Evolutionary conservation across 2,797 vertebrate species (phyloP).

Genomic region (Ispidina picta): DNA sequence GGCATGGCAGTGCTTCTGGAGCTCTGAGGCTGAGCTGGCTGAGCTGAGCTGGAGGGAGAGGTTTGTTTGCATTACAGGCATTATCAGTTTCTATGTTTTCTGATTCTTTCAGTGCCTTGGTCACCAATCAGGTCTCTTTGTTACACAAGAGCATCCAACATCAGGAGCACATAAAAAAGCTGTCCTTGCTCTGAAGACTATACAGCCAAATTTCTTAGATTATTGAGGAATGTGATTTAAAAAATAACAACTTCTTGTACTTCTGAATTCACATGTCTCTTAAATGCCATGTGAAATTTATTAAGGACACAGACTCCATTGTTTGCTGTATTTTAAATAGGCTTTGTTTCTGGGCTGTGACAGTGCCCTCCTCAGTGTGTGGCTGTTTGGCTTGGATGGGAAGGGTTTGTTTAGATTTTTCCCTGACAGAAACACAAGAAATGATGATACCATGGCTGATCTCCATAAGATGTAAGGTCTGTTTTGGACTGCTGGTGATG

Average conservation of each 20-base stretch:
- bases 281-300: constrained; percentile 28
- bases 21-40: not conserved
- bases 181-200: not conserved
- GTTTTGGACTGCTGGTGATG: not conserved
- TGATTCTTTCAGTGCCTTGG: not conserved
- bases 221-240: not conserved
- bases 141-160: not conserved
- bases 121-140: not conserved
- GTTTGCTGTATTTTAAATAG: constrained; percentile 25
- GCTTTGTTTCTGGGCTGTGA: constrained; percentile 21
- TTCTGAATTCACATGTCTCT: constrained; percentile 21
- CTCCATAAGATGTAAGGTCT: not conserved
- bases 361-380: not conserved
- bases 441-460: not conserved
- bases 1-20: not conserved
- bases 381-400: not conserved
- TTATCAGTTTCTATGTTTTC: not conserved
- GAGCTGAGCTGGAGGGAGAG: not conserved
- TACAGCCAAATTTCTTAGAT: not conserved
- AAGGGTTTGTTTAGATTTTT: not conserved
- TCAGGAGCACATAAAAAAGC: not conserved
- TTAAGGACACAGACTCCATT: constrained; percentile 35
- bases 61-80: not conserved
- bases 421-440: not conserved
- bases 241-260: not conserved